A percentile compares a stretch with the other conserved stretches of the same genome.
These are phyloP conservation scores for Elaphurus davidianus DNA, from an alignment of 2,113 vertebrate genomes.

Conservation along the genomic window DNA sequence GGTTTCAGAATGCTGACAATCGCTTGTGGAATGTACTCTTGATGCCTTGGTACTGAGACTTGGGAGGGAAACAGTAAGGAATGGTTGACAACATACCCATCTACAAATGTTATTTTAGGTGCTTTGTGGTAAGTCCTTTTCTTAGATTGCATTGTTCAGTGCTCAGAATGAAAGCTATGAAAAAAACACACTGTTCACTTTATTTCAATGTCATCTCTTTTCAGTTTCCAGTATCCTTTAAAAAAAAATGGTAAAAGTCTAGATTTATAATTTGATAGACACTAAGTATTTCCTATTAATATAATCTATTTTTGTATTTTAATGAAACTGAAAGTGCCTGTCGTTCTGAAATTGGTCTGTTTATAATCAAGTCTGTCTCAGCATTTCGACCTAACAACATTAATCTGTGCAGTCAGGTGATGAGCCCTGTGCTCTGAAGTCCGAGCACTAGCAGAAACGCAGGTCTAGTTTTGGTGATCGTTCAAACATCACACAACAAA, in stretches of 20 bases:
- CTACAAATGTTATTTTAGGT: constrained; percentile 43
- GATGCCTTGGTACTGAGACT: constrained; percentile 24
- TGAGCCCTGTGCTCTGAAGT: background rate
- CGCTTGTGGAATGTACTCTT: background rate
- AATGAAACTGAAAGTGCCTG: constrained; percentile 84
- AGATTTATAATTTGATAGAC: constrained; percentile 80
- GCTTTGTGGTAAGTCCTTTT: constrained; percentile 36
- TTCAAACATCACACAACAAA: background rate
- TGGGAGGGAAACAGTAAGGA: constrained; percentile 1
- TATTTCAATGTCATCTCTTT: constrained; percentile 69
- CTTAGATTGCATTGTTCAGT: constrained; percentile 63
- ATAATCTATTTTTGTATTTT: constrained; percentile 86
- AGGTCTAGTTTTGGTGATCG: background rate
- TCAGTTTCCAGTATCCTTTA: constrained; percentile 56
- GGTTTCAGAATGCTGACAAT: constrained; percentile 48
- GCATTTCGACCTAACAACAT: background rate
- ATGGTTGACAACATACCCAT: background rate
- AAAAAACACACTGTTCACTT: constrained; percentile 75
- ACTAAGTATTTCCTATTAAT: constrained; percentile 84
- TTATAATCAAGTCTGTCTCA: background rate
- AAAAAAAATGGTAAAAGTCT: constrained; percentile 66
- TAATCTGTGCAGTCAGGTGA: background rate
- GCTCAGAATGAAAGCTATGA: constrained; percentile 70
- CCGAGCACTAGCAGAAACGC: background rate
- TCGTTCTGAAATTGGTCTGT: constrained; percentile 48